A percentile compares a stretch with the other conserved stretches of the same genome.
Conservation (phyloP, 2,113 vertebrate species). For the Pelmatolapia mariae region DNA sequence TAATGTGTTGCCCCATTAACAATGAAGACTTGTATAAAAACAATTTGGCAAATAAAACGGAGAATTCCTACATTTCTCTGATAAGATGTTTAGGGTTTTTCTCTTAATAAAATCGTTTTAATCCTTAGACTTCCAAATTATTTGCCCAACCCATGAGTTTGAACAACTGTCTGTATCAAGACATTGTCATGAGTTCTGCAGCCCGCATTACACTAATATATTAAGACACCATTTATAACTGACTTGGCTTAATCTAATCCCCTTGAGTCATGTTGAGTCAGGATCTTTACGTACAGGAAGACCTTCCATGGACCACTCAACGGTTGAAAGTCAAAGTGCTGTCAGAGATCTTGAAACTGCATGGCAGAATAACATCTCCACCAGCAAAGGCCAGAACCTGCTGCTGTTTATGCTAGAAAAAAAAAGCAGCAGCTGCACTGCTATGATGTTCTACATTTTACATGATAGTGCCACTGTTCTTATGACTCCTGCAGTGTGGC, state of each 20-base stretch:
- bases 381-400: not conserved
- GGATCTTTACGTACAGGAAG: not conserved
- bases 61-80: not conserved
- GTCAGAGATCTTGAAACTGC: not conserved
- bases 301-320: constrained; percentile 12
- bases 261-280: too few species aligned
- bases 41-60: not conserved
- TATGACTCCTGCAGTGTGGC: too few species aligned
- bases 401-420: not conserved
- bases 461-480: too few species aligned
- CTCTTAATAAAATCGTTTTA: not conserved
- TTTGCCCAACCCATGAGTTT: not conserved
- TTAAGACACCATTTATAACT: not conserved
- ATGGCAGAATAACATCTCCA: not conserved
- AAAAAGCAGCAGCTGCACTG: not conserved
- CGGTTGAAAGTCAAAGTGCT: not conserved
- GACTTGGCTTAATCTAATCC: not conserved
- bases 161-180: not conserved
- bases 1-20: not conserved
- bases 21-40: not conserved
- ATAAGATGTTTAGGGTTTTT: not conserved
- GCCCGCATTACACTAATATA: too few species aligned
- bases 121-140: not conserved
- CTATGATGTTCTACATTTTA: too few species aligned
- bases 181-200: too few species aligned